Base-by-base conservation (phyloP, 2,797 vertebrate genomes). In the Kryptolebias ocellatus region DNA sequence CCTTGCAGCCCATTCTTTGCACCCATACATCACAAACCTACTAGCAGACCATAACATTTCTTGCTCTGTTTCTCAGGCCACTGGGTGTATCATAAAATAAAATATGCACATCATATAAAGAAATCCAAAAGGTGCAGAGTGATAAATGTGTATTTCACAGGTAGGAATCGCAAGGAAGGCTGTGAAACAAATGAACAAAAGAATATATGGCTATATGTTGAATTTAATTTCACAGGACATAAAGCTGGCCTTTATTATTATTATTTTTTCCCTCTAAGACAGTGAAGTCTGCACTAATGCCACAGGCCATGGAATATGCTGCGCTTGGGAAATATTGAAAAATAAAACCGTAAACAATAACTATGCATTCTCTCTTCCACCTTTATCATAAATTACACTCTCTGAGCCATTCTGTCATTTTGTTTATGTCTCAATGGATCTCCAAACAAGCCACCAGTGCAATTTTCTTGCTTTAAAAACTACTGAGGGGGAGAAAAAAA, bases 221-320 rank as follows among this genome's bases (percentile, higher is more conserved):
- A 72, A 84, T 88, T 90, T 92, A 88, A 93, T 93, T 92, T 92
- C 91, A 93, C 87, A 93, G 86, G 75, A 90, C 90, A 92, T 93
- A 93, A 92, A 93, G 89, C 75, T 75, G 53, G 79, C 59, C 66
- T 77, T 92, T 88, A 91, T 87, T 87, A 79, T 73, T 77, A 51
- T 51, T 51, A 49, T 49, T 84, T 87, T 70, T 84, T 87, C 65
- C 72, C 72, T 79, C 80, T 73, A 69, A 45, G 75, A 78, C 76
- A 69, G 42, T 31, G 63, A 73, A 81, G 74, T 39, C 16, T 70
- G 45, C 62, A 72, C 70, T 66, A 76, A 87, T 82, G 80, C 83
- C 88, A 90, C 31, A 79, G 70, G 82, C 79, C 78, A 64, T 51
- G 42, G 75, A 81, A 81, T 53, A 76, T 46, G 73, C 62, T 75